Evolutionary conservation across 2,797 vertebrate species (phyloP), one percentile per base, ranked within the genome.

Genomic region (Antrozous pallidus): DNA sequence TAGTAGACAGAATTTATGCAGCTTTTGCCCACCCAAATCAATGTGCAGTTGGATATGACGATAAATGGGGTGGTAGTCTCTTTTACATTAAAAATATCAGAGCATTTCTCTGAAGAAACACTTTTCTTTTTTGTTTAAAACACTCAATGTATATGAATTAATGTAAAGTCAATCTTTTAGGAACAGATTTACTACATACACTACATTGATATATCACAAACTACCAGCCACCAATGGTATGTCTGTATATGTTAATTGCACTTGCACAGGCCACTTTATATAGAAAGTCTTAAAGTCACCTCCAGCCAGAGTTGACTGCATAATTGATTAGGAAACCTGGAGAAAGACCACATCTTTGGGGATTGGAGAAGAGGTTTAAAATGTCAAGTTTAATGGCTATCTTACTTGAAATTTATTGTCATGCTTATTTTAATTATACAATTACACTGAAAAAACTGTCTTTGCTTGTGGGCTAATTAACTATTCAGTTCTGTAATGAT

Each of bases 81-180:
- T 70, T 79, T 87, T 42, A n/a, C 36, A 88, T 92, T 87, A 26
- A 80, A 90, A 89, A 91, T 42, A 51, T 67, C 40, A 67, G 26
- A 74, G 1, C 8, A 42, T 78, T 73, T 90, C 92, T 85, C 61
- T 71, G 75, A 83, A 93, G 69, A 88, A 90, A 88, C 7, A 40
- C 16, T 85, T 69, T 12, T 73, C n/a, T 71, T 20, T 81, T 65
- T 22, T 74, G 51, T 31, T 90, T 92, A 86, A 94, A 92, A 91
- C 40, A 90, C 40, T 78, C 69, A 58, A 20, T 47, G 81, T 86
- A 87, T 3, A 82, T 93, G 83, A 94, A n/a, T 36, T 75, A 85
- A 82, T 12, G 0, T 33, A 47, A 26, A 88, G 13, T 0, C 18
- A 51, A 56, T 1, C 69, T 93, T 69, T 88, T 45, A 78, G 40